Conservation (phyloP, 2,797 vertebrate genomes). For the Echiichthys vipera region DNA sequence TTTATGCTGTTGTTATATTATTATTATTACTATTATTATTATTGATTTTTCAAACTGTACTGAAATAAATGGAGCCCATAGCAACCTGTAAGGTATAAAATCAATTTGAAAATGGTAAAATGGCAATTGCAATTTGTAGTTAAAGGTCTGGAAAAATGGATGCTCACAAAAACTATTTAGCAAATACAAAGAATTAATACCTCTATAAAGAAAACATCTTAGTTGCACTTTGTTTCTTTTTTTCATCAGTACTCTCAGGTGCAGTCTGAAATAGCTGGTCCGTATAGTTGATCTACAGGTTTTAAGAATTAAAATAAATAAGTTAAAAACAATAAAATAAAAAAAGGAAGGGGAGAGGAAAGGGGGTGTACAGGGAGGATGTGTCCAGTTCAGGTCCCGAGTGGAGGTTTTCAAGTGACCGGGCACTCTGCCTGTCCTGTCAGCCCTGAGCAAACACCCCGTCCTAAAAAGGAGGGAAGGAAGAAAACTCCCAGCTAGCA, state of each 20-base stretch:
- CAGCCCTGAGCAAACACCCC: conserved; percentile 80
- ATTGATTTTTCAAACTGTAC: background rate
- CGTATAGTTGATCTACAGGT: conserved; percentile 33
- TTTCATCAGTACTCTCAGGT: conserved; percentile 9
- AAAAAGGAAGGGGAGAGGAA: conserved; percentile 18
- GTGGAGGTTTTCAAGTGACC: conserved; percentile 77
- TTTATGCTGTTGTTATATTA: too few species aligned
- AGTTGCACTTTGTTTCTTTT: conserved; percentile 4
- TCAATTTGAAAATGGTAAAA: background rate
- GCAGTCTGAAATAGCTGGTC: conserved; percentile 15
- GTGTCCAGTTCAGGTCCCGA: conserved; percentile 74
- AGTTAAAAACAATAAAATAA: background rate
- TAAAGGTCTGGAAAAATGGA: background rate
- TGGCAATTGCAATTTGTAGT: background rate
- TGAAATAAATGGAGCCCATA: conserved; percentile 1
- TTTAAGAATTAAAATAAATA: background rate
- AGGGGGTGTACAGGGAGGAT: conserved; percentile 45
- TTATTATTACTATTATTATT: too few species aligned
- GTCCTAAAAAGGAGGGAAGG: conserved; percentile 57
- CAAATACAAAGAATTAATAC: background rate
- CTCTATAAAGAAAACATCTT: conserved; percentile 3
- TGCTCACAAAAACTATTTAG: background rate
- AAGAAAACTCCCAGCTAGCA: conserved; percentile 73
- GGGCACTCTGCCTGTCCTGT: conserved; percentile 76
- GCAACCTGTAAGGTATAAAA: background rate